Evolutionary conservation across 2,888 invertebrate species (phyloP).

Genomic region (Odontomyia ornata): DNA sequence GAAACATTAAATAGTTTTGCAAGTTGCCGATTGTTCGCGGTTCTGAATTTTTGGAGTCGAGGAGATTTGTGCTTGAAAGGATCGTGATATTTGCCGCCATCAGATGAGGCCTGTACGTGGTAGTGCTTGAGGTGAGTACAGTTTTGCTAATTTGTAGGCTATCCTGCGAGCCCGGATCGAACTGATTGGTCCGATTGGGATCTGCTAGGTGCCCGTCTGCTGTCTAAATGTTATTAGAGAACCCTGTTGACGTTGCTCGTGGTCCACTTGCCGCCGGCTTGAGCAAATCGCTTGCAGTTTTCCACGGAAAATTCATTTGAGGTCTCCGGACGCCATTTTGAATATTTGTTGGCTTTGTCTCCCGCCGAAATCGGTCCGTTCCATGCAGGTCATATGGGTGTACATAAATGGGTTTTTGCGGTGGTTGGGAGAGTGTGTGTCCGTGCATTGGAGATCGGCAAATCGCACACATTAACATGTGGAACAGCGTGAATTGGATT

Average conservation of each 20-base stretch:
- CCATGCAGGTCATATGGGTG: not conserved
- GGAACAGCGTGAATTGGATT: not conserved
- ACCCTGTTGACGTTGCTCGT: no score
- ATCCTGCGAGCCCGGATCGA: not conserved
- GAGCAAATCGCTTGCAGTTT: conserved; percentile 10
- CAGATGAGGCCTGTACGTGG: not conserved
- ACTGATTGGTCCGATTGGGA: no score
- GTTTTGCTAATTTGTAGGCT: not conserved
- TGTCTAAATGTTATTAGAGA: no score
- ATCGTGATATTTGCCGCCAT: conserved; percentile 3
- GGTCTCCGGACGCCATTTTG: conserved; percentile 45
- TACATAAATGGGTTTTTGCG: not conserved
- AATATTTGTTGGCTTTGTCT: conserved; percentile 49
- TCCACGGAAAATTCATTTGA: conserved; percentile 38
- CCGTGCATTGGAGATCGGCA: not conserved
- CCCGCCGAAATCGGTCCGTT: not conserved
- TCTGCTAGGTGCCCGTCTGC: no score
- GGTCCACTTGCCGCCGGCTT: no score
- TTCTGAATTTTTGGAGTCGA: no score
- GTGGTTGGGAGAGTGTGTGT: not conserved
- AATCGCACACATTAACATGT: not conserved
- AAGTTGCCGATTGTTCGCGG: no score
- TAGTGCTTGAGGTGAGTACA: not conserved
- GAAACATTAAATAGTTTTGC: no score
- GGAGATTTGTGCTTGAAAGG: not conserved